These are phyloP conservation scores for Spodoptera littoralis DNA, from an alignment of 2,888 invertebrate species.

Conservation along the genomic window DNA sequence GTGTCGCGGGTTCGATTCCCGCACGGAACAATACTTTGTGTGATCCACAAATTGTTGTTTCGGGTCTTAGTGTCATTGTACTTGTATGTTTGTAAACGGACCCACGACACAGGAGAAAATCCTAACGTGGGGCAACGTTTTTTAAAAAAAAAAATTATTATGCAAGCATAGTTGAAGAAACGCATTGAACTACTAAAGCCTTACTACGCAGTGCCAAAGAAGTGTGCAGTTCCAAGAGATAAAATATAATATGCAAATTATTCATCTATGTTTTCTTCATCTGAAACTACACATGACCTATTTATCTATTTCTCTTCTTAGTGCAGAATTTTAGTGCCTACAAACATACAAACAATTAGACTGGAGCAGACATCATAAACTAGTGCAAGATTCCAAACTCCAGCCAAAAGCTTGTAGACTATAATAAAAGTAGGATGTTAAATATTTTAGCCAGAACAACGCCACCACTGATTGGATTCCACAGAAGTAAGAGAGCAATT, in stretches of 20 bases:
- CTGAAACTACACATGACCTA: no score
- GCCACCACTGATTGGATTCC: conserved; percentile 33
- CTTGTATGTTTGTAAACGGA: no score
- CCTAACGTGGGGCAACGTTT: no score
- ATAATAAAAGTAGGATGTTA: conserved; percentile 59
- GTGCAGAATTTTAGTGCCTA: no score
- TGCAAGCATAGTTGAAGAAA: background rate
- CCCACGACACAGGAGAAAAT: no score
- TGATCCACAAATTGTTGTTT: no score
- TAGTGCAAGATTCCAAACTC: conserved; percentile 20
- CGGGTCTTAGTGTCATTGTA: no score
- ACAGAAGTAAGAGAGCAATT: conserved; percentile 54
- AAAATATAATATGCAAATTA: conserved; percentile 3
- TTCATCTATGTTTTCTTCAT: background rate
- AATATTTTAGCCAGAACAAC: conserved; percentile 58
- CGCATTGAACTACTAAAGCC: conserved; percentile 6
- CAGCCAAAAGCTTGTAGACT: conserved; percentile 38
- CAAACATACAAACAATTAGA: conserved; percentile 8
- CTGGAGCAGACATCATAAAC: conserved; percentile 7
- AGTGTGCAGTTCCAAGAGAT: background rate
- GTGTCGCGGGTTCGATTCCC: no score
- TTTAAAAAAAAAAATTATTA: no score
- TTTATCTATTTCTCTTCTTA: no score
- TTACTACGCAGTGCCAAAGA: background rate
- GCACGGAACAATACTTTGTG: no score